Percentiles rank a stretch among this genome's conserved stretches.
These are phyloP conservation scores for Cervus canadensis DNA, from an alignment of 2,113 vertebrate species.

Conservation along the genomic window DNA sequence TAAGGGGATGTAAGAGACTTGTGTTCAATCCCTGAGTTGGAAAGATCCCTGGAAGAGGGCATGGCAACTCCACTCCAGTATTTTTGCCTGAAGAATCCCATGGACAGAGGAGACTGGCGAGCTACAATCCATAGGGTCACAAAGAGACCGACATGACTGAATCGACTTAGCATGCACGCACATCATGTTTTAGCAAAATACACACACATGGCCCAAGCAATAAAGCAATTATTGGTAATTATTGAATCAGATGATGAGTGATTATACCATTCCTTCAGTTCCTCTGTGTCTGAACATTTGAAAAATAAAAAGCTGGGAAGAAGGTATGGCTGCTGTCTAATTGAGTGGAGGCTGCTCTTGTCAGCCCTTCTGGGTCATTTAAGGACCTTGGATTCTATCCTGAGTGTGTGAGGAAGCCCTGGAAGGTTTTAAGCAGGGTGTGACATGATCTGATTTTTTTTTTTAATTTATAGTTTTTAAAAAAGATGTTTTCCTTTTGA, in stretches of 20 bases:
- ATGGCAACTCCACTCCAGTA: neutral
- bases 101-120: neutral
- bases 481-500: neutral
- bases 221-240: neutral
- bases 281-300: neutral
- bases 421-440: neutral
- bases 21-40: neutral
- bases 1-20: neutral
- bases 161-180: neutral
- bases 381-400: neutral
- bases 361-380: neutral
- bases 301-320: neutral
- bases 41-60: neutral
- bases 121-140: neutral
- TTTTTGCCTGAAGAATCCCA: neutral
- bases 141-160: neutral
- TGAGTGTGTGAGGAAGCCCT: neutral
- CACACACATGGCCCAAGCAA: neutral
- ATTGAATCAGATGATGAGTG: neutral
- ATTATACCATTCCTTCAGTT: neutral
- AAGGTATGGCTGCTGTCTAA: neutral
- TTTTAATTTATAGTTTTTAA: neutral
- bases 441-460: neutral
- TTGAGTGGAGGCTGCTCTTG: fast-evolving
- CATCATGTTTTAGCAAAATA: neutral